A percentile compares a stretch with the other conserved stretches of the same genome.
phyloP scores from a whole-genome alignment of 2,113 vertebrate genomes.

The Isichthys henryi region DNA sequence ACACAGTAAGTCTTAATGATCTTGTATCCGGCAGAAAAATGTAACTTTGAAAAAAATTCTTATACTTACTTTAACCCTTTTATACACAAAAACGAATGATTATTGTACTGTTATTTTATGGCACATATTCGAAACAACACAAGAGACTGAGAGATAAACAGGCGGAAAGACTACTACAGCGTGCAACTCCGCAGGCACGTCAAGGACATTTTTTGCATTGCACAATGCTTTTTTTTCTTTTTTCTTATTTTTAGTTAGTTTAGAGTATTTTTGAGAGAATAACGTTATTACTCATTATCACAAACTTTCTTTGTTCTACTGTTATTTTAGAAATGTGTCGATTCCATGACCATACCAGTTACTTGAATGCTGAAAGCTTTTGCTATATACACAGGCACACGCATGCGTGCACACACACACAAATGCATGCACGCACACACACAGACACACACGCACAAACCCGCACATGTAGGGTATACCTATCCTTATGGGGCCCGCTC shows the following conservation, averaged over 20 bases:
- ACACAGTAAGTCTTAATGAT: neutral
- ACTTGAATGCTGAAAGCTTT: neutral
- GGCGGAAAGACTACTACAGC: neutral
- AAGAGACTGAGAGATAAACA: neutral
- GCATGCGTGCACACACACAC: too few relatives aligned
- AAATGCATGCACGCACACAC: neutral
- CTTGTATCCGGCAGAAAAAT: neutral
- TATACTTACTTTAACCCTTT: neutral
- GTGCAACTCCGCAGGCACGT: neutral
- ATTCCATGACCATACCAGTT: neutral
- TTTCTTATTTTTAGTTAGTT: neutral
- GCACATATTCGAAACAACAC: neutral
- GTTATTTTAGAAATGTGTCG: neutral
- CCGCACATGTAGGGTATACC: too few relatives aligned
- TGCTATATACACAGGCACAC: neutral
- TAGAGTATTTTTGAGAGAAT: neutral
- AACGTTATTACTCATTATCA: neutral
- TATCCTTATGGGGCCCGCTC: too few relatives aligned
- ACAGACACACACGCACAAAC: neutral
- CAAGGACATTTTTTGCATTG: neutral
- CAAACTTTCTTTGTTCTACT: neutral
- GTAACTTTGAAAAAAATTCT: neutral
- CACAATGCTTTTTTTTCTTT: neutral
- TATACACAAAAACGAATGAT: neutral
- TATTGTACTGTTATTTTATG: neutral